A percentile compares a stretch with the other conserved stretches of the same genome.
Evolutionary conservation across 2,888 invertebrate genomes (phyloP).

Genomic region (Gonocerus acuteangulatus): DNA sequence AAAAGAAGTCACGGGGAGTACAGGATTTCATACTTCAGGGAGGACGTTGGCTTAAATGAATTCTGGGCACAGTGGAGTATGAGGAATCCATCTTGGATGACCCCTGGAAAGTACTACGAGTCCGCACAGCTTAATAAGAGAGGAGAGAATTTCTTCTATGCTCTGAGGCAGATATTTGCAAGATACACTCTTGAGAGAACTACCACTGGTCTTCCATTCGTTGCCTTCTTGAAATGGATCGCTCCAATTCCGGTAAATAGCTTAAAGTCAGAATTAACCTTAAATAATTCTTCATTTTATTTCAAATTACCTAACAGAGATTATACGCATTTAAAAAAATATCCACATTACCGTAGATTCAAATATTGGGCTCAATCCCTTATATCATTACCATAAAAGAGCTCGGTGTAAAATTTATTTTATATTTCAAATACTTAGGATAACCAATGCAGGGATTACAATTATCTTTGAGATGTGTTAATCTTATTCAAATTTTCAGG

Average conservation of each 20-base stretch:
- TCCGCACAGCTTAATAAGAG: constrained; percentile 24
- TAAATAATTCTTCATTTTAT: too few species aligned
- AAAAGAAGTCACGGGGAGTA: constrained; percentile 44
- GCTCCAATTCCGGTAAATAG: constrained; percentile 39
- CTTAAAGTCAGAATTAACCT: too few species aligned
- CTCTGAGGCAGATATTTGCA: constrained; percentile 59
- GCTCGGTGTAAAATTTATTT: too few species aligned
- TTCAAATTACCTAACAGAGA: too few species aligned
- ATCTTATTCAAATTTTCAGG: too few species aligned
- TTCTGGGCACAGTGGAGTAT: constrained; percentile 56
- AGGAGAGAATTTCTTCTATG: constrained; percentile 46
- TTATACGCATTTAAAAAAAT: too few species aligned
- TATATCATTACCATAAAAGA: too few species aligned
- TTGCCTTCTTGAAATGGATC: constrained; percentile 47
- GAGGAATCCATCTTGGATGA: constrained; percentile 48
- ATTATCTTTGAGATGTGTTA: too few species aligned
- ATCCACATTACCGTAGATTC: too few species aligned
- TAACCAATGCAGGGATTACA: too few species aligned
- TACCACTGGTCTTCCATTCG: constrained; percentile 47
- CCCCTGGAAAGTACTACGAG: constrained; percentile 28
- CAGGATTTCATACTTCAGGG: constrained; percentile 59
- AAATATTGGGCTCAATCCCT: too few species aligned
- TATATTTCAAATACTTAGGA: too few species aligned
- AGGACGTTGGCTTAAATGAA: constrained; percentile 57
- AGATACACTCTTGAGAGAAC: constrained; percentile 51